Conservation (phyloP, 2,888 invertebrate genomes). For the Drosophila lutescens region DNA sequence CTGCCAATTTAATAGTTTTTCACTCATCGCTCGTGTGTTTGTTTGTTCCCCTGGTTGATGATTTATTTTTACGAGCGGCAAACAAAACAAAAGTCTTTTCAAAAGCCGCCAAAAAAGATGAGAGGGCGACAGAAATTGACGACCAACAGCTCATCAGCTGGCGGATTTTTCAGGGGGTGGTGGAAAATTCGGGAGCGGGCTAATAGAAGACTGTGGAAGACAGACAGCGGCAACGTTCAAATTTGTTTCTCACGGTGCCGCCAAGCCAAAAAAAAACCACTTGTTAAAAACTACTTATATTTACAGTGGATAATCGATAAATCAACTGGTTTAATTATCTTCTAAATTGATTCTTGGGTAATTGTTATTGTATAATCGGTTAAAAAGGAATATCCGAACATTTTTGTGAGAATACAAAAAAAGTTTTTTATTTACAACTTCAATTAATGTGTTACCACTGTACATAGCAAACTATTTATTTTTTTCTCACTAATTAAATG, state of each 20-base stretch:
- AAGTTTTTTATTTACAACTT: not conserved
- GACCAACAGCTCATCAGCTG: constrained; percentile 26
- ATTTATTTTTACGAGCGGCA: constrained; percentile 57
- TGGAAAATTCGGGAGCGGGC: constrained; percentile 9
- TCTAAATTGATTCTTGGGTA: too few relatives aligned
- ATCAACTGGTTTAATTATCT: not conserved
- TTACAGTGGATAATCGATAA: not conserved
- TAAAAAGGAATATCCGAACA: too few relatives aligned
- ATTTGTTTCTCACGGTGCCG: constrained; percentile 55
- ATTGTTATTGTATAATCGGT: too few relatives aligned
- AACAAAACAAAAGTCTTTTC: constrained; percentile 7
- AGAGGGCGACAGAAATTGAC: constrained; percentile 21
- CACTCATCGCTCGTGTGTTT: constrained; percentile 20
- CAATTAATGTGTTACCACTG: not conserved
- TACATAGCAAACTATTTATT: not conserved
- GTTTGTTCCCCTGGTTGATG: constrained; percentile 25
- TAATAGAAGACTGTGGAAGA: constrained; percentile 26
- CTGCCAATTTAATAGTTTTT: constrained; percentile 37
- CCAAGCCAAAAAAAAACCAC: constrained; percentile 37
- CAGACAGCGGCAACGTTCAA: constrained; percentile 36
- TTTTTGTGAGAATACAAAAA: too few relatives aligned
- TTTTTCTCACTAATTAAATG: not conserved
- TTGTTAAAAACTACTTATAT: constrained; percentile 32
- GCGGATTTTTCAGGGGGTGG: not conserved
- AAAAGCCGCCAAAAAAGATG: constrained; percentile 15